Conservation (phyloP, 2,888 invertebrate genomes). For the Herminia tarsipennalis region DNA sequence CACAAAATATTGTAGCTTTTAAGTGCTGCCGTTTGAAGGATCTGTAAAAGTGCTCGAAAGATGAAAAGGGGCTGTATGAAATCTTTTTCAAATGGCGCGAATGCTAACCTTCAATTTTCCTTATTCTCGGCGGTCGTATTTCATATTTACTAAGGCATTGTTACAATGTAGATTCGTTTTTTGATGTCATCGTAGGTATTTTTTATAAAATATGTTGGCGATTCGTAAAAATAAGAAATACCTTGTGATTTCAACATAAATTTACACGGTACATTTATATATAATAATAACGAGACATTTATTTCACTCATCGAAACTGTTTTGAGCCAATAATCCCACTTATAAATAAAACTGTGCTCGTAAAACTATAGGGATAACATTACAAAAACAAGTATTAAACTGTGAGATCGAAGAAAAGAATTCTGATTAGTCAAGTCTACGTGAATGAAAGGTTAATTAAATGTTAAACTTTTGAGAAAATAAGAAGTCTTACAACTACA, state of each 20-base stretch:
- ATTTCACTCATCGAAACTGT: constrained; percentile 13
- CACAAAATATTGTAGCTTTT: constrained; percentile 15
- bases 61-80: constrained; percentile 34
- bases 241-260: constrained; percentile 1
- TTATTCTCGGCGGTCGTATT: constrained; percentile 14
- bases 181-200: constrained; percentile 9
- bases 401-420: neutral
- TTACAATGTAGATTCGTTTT: constrained; percentile 13
- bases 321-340: constrained; percentile 13
- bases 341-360: constrained; percentile 9
- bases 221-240: constrained; percentile 2
- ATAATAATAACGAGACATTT: constrained; percentile 13
- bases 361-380: constrained; percentile 3
- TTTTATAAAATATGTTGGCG: neutral
- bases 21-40: constrained; percentile 12
- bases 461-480: neutral
- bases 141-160: constrained; percentile 24
- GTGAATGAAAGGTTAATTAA: neutral
- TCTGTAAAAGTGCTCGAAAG: constrained; percentile 26
- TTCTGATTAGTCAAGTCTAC: neutral
- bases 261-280: constrained; percentile 4
- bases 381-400: constrained; percentile 5
- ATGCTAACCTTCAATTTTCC: constrained; percentile 31
- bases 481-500: constrained; percentile 19
- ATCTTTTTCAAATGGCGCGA: constrained; percentile 33